Evolutionary conservation across 2,888 invertebrate genomes (phyloP).

Genomic region (Rhabditophanes sp.): DNA sequence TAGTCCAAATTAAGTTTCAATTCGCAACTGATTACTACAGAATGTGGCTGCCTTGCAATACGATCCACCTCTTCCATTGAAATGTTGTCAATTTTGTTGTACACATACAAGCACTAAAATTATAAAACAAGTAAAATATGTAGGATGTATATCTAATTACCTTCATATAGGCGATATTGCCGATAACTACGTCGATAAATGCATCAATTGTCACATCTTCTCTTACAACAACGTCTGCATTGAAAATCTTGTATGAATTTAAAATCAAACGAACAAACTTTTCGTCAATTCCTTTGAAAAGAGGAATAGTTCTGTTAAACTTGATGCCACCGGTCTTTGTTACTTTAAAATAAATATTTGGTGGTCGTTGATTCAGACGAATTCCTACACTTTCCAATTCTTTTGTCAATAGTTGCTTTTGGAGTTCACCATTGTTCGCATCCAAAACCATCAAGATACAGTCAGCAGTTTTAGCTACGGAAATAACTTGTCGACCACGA

Average conservation of each 20-base stretch:
- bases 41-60: conserved; percentile 55
- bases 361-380: conserved; percentile 77
- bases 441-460: conserved; percentile 97
- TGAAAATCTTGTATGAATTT: conserved; percentile 75
- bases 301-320: conserved; percentile 54
- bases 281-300: neutral
- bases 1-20: conserved; percentile 95
- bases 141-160: conserved; percentile 49
- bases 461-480: conserved; percentile 93
- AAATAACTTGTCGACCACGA: conserved; percentile 62
- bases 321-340: conserved; percentile 63
- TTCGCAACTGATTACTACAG: conserved; percentile 66
- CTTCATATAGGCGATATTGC: conserved; percentile 28
- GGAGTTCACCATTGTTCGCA: conserved; percentile 76
- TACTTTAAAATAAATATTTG: conserved; percentile 95
- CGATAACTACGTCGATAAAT: conserved; percentile 77
- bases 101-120: conserved; percentile 85
- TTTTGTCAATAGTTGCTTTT: conserved; percentile 55
- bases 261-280: conserved; percentile 57
- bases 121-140: too few species aligned
- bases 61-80: conserved; percentile 61
- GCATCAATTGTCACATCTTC: conserved; percentile 74
- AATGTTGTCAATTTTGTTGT: conserved; percentile 99
- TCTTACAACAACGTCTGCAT: conserved; percentile 65
- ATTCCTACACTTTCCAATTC: conserved; percentile 92